Evolutionary conservation across 2,113 vertebrate genomes (phyloP), one percentile per base, ranked within the genome.

Genomic region (Romanogobio albipinnatus): DNA sequence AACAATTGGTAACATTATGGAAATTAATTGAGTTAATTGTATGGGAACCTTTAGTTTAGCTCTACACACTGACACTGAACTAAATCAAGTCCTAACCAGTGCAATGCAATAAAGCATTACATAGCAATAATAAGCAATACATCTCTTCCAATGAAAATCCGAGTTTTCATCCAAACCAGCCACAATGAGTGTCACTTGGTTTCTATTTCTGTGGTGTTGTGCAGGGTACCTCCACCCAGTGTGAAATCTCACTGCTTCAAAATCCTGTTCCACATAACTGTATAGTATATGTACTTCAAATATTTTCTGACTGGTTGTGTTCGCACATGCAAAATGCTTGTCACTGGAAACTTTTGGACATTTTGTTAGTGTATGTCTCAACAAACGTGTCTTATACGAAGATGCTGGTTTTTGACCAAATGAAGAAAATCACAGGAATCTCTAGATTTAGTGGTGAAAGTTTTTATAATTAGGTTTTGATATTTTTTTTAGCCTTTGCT

Each of bases 221-320:
- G 22, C 19, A 11, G 36, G 19, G 36, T 43, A 43, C 68, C 9
- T 43, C 19, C 68, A 43, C 19, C 68, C 36, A 71, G 36, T 71
- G 68, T 71, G 36, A 71, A 71, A 43, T 71, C 68, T 71, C 68
- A 43, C 68, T 43, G 68, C 68, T 71, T 22, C 22, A 71, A 43
- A 70, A 43, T 71, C 36, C 36, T 11, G 68, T 43, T 71, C 9
- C 68, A 43, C 68, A 43, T n/a, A 3, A 2, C 68, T 61, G 58
- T 61, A 24, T 61, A 43, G 19, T 43, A n/a, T 4, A 39, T 10
- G 5, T 3, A 64, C 24, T 22, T 22, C 8, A 39, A 10, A 22
- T 22, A 22, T 11, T 5, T 70, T 70, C 66, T 39, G 29, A 39
- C 10, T 39, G 66, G 64, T 9, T 70, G 64, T 36, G 29, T 36